Evolutionary conservation across 2,888 invertebrate species (phyloP), one percentile per base, ranked within the genome.

Genomic region (Melinopterus prodromus): DNA sequence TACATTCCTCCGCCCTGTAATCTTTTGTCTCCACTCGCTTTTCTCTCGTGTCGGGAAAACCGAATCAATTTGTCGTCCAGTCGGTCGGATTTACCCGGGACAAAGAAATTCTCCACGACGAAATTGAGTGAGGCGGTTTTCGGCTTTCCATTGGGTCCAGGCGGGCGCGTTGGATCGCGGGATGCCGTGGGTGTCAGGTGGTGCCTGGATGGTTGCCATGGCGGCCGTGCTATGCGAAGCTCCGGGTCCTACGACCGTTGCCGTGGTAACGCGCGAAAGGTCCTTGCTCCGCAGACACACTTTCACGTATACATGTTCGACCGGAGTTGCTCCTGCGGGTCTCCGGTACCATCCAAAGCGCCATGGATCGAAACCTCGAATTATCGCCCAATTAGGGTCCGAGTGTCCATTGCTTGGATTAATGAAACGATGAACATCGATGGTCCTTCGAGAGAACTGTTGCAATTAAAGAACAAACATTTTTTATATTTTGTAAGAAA

Each of bases 231-330:
- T 53, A 12, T 53, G 12, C 82, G 83, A 81, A 82, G 82, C 84
- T 84, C 84, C 81, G 81, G 83, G 83, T 78, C 77, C 77, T 75
- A 75, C 79, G 82, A 83, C 83, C 83, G 82, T 85, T 83, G 85
- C 82, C 80, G 37, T 84, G 80, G 84, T 84, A 83, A 82, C 86
- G 84, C 86, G 83, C 83, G 83, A 87, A 88, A 86, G 88, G 88
- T 87, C 87, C 86, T 87, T 88, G 90, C 91, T 89, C 91, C 90
- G 91, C 90, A 91, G 90, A 92, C 92, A 91, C 90, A 91, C 91
- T 92, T 91, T 91, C 91, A 89, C 85, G 86, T 86, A 82, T 82
- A 53, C 53, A 35, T 26, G 71, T 35, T 35, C 74, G 74, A 74
- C 35, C 35, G 74, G 74, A 74, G 35, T 74, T 74, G 74, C 37